These are phyloP conservation scores for Apostichopus japonicus DNA, from an alignment of 35 echinoderm and acorn worm species.

Conservation along the genomic window DNA sequence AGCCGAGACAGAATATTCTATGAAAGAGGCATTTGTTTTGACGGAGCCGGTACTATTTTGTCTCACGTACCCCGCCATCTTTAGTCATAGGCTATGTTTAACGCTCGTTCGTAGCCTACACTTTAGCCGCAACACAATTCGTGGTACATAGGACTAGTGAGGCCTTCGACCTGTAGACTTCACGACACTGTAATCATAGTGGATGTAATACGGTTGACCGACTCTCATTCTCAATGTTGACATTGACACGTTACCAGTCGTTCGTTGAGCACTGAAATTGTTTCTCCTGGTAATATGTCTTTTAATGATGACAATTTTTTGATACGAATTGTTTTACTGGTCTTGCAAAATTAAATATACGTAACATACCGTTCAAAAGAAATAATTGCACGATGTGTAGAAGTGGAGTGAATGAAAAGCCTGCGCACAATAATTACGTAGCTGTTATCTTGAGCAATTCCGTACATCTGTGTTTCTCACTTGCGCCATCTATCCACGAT, in stretches of 20 bases:
- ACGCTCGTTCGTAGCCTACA: neutral
- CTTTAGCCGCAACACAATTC: no score
- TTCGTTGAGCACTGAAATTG: neutral
- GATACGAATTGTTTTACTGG: neutral
- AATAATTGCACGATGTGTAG: neutral
- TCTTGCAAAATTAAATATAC: neutral
- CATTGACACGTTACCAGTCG: neutral
- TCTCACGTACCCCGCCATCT: slow-evolving; percentile 55
- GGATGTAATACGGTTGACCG: no score
- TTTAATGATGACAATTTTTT: neutral
- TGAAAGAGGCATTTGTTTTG: slow-evolving; percentile 62
- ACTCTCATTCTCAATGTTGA: neutral
- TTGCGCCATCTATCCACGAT: neutral
- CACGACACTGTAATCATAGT: no score
- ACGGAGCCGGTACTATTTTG: slow-evolving; percentile 8
- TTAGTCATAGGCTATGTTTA: neutral
- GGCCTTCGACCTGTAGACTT: neutral
- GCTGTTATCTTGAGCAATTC: no score
- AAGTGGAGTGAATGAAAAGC: neutral
- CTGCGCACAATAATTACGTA: neutral
- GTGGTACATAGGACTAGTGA: neutral
- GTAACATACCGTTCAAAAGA: neutral
- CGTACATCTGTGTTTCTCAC: slow-evolving; percentile 1
- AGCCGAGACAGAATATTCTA: slow-evolving; percentile 62
- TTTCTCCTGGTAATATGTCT: neutral